These are phyloP conservation scores for Mystacides longicornis DNA, from an alignment of 2,888 invertebrate genomes.

Conservation along the genomic window DNA sequence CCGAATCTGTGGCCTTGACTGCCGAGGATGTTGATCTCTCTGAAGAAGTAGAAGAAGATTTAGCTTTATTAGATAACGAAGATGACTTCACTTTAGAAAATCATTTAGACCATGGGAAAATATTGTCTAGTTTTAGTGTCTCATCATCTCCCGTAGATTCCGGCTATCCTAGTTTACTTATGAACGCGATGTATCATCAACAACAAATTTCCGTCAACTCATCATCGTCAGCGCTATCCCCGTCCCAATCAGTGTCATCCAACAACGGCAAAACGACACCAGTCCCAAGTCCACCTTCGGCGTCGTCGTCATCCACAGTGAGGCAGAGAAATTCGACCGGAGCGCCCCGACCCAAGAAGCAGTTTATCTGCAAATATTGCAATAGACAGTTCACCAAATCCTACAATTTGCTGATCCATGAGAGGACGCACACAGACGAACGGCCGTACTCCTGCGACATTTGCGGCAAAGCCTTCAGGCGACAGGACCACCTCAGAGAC, in stretches of 20 bases:
- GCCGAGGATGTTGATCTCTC: slow-evolving; percentile 60
- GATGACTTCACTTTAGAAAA: slow-evolving; percentile 59
- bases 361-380: slow-evolving; percentile 98
- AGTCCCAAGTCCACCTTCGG: slow-evolving; percentile 33
- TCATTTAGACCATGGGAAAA: slow-evolving; percentile 41
- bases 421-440: slow-evolving; percentile 96
- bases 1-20: slow-evolving; percentile 42
- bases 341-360: slow-evolving; percentile 88
- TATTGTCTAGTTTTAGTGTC: slow-evolving; percentile 38
- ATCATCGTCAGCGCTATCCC: slow-evolving; percentile 40
- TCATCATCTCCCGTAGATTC: slow-evolving; percentile 56
- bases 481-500: slow-evolving; percentile 93
- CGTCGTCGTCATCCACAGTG: slow-evolving; percentile 40
- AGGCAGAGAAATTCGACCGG: slow-evolving; percentile 45
- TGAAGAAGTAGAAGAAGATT: slow-evolving; percentile 67
- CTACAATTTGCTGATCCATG: slow-evolving; percentile 95
- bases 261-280: slow-evolving; percentile 39
- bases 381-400: slow-evolving; percentile 96
- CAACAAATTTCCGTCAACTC: slow-evolving; percentile 44
- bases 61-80: slow-evolving; percentile 67
- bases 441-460: slow-evolving; percentile 96
- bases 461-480: slow-evolving; percentile 93
- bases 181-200: slow-evolving; percentile 60
- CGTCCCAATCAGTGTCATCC: slow-evolving; percentile 44
- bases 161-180: slow-evolving; percentile 61